These are phyloP conservation scores for Eumaeus atala DNA, from an alignment of 1,140 invertebrate species.

Conservation along the genomic window DNA sequence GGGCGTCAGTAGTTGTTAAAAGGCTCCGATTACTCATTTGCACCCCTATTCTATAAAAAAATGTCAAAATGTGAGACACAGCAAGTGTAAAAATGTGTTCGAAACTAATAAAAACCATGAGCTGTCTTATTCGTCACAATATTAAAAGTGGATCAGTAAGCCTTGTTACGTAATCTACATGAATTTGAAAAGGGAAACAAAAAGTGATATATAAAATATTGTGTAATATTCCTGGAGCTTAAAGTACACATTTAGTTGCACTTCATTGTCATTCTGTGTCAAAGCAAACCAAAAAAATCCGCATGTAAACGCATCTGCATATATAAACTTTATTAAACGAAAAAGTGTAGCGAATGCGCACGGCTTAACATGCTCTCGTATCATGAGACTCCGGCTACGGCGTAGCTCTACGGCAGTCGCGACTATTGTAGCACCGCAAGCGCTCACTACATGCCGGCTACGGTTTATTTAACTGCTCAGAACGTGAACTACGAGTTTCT, in stretches of 20 bases:
- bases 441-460: slow-evolving; percentile 27
- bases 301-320: slow-evolving; percentile 46
- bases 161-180: no score
- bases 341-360: slow-evolving; percentile 45
- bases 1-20: no score
- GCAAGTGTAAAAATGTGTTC: no score
- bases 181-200: slow-evolving; percentile 11
- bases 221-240: background rate
- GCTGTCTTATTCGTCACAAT: no score
- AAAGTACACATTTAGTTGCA: slow-evolving; percentile 11
- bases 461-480: slow-evolving; percentile 19
- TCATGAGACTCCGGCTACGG: slow-evolving; percentile 39
- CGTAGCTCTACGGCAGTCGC: slow-evolving; percentile 35
- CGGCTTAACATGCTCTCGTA: slow-evolving; percentile 21
- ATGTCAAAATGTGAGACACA: no score
- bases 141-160: no score
- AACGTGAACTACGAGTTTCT: slow-evolving; percentile 16
- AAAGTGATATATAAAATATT: background rate
- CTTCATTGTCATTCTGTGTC: slow-evolving; percentile 13
- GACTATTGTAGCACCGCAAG: slow-evolving; percentile 21
- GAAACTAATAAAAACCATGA: no score
- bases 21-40: no score
- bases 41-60: no score
- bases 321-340: slow-evolving; percentile 53
- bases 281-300: slow-evolving; percentile 29